Evolutionary conservation across 2,113 vertebrate genomes (phyloP).

Genomic region (Macrotis lagotis): DNA sequence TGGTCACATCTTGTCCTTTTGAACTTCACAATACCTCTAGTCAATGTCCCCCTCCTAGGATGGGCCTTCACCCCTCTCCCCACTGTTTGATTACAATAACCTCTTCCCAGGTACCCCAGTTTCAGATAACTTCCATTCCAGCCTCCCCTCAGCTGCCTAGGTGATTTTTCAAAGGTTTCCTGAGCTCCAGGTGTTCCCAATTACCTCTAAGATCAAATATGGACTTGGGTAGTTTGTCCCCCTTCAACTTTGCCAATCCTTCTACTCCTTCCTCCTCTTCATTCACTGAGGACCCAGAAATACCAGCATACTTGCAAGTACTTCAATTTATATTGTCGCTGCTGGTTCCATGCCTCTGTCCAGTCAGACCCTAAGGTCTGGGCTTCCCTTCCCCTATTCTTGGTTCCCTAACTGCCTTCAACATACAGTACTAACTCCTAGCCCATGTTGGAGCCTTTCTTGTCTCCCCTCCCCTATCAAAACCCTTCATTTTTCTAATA

Average conservation of each 20-base stretch:
- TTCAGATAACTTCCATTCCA: too few relatives aligned
- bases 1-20: background rate
- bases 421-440: too few relatives aligned
- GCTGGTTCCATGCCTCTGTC: too few relatives aligned
- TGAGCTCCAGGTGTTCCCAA: background rate
- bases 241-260: background rate
- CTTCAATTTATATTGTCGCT: too few relatives aligned
- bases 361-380: too few relatives aligned
- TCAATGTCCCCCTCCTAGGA: background rate
- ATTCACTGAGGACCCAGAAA: background rate
- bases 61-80: background rate
- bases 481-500: too few relatives aligned
- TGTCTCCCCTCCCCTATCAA: too few relatives aligned
- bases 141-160: background rate
- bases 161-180: background rate
- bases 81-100: background rate
- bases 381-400: too few relatives aligned
- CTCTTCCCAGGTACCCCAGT: too few relatives aligned
- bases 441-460: too few relatives aligned
- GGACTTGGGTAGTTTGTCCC: background rate
- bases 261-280: background rate
- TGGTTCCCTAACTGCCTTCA: too few relatives aligned
- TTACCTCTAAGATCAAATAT: background rate
- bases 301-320: too few relatives aligned
- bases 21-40: background rate